Evolutionary conservation across 2,888 invertebrate species (phyloP).

Genomic region (Callyntrura guangdongensis): DNA sequence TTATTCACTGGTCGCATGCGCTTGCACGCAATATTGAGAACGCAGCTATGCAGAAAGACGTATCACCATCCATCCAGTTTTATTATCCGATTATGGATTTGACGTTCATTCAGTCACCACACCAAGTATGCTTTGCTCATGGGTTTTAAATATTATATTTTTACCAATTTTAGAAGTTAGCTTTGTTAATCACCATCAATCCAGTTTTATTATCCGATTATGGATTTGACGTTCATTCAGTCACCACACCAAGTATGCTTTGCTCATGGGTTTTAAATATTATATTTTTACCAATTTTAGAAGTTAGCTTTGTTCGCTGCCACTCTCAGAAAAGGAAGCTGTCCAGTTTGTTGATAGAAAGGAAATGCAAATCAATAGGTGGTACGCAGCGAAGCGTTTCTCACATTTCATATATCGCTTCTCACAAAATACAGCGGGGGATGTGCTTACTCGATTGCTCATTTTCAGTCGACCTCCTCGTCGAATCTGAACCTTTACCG

Average conservation of each 20-base stretch:
- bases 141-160: slow-evolving; percentile 56
- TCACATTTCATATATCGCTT: too few relatives aligned
- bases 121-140: slow-evolving; percentile 28
- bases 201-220: slow-evolving; percentile 70
- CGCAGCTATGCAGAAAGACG: slow-evolving; percentile 16
- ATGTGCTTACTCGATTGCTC: neutral
- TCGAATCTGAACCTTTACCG: neutral
- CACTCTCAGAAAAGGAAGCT: slow-evolving; percentile 62
- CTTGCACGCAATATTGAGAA: neutral
- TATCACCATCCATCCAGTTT: slow-evolving; percentile 55
- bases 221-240: slow-evolving; percentile 58
- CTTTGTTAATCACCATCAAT: slow-evolving; percentile 48
- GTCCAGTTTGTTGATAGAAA: slow-evolving; percentile 63
- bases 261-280: slow-evolving; percentile 39
- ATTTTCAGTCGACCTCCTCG: neutral
- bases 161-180: slow-evolving; percentile 74
- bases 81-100: slow-evolving; percentile 72
- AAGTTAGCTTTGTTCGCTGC: slow-evolving; percentile 58
- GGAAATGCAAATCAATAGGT: slow-evolving; percentile 57
- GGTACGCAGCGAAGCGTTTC: neutral
- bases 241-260: slow-evolving; percentile 43
- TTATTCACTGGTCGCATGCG: slow-evolving; percentile 24
- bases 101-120: slow-evolving; percentile 49
- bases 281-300: slow-evolving; percentile 74
- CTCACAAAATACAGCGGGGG: neutral